A percentile compares a stretch with the other conserved stretches of the same genome.
phyloP scores from a whole-genome alignment of 2,113 vertebrate genomes.

The Nanorana parkeri region DNA sequence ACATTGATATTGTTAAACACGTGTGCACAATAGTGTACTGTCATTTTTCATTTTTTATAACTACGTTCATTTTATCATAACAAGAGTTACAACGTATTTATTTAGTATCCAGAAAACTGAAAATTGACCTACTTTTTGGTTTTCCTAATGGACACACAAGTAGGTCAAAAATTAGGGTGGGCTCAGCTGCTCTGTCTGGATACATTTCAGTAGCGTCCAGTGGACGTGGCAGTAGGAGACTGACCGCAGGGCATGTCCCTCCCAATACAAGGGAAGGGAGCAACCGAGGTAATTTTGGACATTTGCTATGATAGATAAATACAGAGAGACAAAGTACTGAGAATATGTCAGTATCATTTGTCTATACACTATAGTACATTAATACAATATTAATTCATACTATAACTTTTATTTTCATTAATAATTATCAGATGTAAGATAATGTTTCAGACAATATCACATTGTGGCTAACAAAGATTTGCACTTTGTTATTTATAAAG shows the following conservation, averaged over 20 bases:
- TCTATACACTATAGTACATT: not conserved
- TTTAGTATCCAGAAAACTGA: not conserved
- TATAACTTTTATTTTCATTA: no score
- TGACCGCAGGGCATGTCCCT: conserved; percentile 32
- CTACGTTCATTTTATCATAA: no score
- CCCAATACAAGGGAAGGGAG: conserved; percentile 1
- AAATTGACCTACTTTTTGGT: conserved; percentile 47
- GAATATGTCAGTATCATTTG: not conserved
- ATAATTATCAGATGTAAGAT: no score
- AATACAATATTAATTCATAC: no score
- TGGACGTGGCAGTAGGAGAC: conserved; percentile 32
- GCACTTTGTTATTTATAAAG: no score
- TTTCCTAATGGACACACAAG: conserved; percentile 36
- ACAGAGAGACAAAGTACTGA: not conserved
- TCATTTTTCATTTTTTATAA: no score
- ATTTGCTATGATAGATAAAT: not conserved
- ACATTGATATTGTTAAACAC: no score
- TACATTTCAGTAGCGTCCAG: conserved; percentile 30
- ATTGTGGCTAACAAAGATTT: no score
- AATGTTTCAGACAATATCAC: no score
- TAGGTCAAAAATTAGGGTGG: conserved; percentile 54
- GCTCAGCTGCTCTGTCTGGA: conserved; percentile 54
- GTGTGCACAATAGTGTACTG: no score
- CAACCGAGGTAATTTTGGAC: conserved; percentile 31
- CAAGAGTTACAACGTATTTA: no score